These are phyloP conservation scores for Drosophila arawakana DNA, from an alignment of 1,140 invertebrate genomes.

Conservation along the genomic window DNA sequence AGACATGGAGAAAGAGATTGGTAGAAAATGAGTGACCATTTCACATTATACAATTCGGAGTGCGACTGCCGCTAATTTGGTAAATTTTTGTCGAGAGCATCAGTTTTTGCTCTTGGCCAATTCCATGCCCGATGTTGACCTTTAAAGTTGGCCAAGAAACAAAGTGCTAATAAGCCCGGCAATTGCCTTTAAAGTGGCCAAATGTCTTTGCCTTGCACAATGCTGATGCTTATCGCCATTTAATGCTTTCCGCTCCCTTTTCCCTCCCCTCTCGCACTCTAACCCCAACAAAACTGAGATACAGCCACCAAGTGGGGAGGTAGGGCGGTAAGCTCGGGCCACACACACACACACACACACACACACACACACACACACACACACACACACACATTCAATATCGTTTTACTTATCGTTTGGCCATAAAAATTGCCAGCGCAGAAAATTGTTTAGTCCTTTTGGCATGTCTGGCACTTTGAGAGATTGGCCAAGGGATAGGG, in stretches of 20 bases:
- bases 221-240: constrained; percentile 73
- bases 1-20: background rate
- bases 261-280: constrained; percentile 1
- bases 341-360: constrained; percentile 39
- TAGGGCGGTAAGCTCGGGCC: background rate
- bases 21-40: constrained; percentile 46
- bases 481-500: constrained; percentile 65
- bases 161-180: constrained; percentile 67
- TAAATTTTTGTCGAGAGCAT: background rate
- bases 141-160: constrained; percentile 42
- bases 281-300: constrained; percentile 17
- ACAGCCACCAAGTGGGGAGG: constrained; percentile 39
- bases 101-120: background rate
- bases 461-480: constrained; percentile 80
- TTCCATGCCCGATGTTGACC: constrained; percentile 16
- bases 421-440: constrained; percentile 82
- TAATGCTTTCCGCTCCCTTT: constrained; percentile 45
- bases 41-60: constrained; percentile 70
- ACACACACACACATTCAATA: constrained; percentile 67
- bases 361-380: no score
- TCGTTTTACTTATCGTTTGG: constrained; percentile 82
- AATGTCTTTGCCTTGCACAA: constrained; percentile 52
- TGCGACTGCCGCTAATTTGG: constrained; percentile 72
- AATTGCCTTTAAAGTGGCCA: constrained; percentile 55
- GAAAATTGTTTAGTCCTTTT: constrained; percentile 83